Percentiles rank a stretch among this genome's conserved stretches.
phyloP scores from a whole-genome alignment of 2,797 vertebrate species.

The Etheostoma perlongum region DNA sequence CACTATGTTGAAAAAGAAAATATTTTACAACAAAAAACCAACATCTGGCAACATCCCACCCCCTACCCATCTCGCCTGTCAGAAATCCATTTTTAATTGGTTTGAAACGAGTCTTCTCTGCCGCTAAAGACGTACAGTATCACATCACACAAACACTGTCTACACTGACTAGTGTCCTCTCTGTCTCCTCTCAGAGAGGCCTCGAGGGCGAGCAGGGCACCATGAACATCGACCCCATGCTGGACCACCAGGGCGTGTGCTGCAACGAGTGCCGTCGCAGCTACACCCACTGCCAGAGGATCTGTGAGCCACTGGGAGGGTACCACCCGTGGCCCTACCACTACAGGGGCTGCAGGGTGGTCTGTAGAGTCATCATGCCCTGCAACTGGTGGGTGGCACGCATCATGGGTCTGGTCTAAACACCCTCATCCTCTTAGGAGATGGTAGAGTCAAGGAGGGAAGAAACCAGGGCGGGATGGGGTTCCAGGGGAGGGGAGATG shows the following conservation, averaged over 20 bases:
- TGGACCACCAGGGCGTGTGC: constrained; percentile 94
- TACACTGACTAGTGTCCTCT: constrained; percentile 9
- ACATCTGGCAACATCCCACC: constrained; percentile 68
- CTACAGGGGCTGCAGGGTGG: constrained; percentile 90
- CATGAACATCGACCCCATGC: constrained; percentile 91
- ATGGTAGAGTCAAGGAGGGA: constrained; percentile 29
- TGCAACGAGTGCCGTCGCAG: constrained; percentile 90
- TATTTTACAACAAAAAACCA: constrained; percentile 75
- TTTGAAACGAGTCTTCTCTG: constrained; percentile 46
- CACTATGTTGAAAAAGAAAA: constrained; percentile 55
- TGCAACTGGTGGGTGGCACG: constrained; percentile 96
- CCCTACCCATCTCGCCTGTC: constrained; percentile 57
- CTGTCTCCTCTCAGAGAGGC: constrained; percentile 77
- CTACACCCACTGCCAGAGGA: constrained; percentile 92
- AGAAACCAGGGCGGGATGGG: neutral
- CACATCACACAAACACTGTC: neutral
- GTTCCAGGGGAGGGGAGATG: neutral
- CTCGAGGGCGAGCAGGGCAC: constrained; percentile 86
- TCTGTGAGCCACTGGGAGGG: constrained; percentile 91
- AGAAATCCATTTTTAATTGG: constrained; percentile 74
- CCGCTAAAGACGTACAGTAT: constrained; percentile 11
- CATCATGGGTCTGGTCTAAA: constrained; percentile 90
- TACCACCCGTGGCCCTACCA: constrained; percentile 91
- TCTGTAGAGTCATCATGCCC: constrained; percentile 93
- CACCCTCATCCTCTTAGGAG: constrained; percentile 26